Base-by-base conservation (phyloP, 2,797 vertebrate species). In the Lophotriccus pileatus region DNA sequence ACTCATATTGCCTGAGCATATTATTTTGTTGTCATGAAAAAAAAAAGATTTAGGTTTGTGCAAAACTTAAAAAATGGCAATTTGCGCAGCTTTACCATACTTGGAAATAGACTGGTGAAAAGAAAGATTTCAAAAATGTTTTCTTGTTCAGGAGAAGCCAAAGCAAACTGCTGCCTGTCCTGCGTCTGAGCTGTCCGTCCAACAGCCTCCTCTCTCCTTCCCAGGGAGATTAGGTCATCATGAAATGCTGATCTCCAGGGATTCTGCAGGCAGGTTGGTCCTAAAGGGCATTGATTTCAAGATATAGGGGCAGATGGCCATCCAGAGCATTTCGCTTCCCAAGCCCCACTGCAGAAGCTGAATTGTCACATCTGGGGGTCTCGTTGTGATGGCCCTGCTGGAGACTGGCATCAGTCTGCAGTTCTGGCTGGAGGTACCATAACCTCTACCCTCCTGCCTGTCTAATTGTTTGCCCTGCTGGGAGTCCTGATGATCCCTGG, bases 191-290 rank as follows among this genome's bases (percentile, higher is more conserved):
- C n/a, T 77, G 66, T 62, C 64, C 44, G 17, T 84, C 23, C 74
- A 70, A 13, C 19, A 53, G 14, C 60, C 59, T 94, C 44, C 16
- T 66, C 53, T 69, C 73, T 66, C 58, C 36, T 30, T 72, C 32
- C 15, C 36, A 60, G 46, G 56, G n/a, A 75, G 53, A 81, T 74
- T 50, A 53, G 49, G 44, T 90, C 83, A 87, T 39, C 37, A 27
- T 49, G 49, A 93, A 92, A 76, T 47, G 21, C 18, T 77, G 44
- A 84, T 93, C 91, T 93, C 92, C 89, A 88, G 77, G 90, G 87
- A 90, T 93, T 91, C 49, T 59, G 25, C 16, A 39, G 50, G 39
- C 22, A 75, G 17, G 20, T 18, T 44, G 4, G 7, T 73, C 47
- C 69, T 89, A 30, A 63, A 87, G 53, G 4, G 28, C 68, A 32